Conservation (phyloP, 2,888 invertebrate species). For the Villa cingulata region DNA sequence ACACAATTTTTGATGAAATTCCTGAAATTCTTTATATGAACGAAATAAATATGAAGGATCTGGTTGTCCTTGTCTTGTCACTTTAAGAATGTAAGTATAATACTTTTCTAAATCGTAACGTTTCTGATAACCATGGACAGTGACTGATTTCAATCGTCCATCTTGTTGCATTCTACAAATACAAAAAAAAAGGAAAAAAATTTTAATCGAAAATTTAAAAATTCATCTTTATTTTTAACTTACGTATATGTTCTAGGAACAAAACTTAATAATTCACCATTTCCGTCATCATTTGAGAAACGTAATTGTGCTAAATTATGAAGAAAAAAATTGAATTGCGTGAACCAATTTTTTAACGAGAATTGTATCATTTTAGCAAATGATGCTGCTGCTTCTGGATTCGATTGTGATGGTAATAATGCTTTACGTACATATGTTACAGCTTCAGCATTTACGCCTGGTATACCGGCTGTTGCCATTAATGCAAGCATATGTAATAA, state of each 20-base stretch:
- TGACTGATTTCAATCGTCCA: slow-evolving; percentile 72
- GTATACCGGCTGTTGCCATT: slow-evolving; percentile 39
- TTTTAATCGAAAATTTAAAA: too few relatives aligned
- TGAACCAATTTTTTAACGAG: slow-evolving; percentile 83
- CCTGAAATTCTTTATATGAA: slow-evolving; percentile 92
- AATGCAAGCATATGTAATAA: slow-evolving; percentile 82
- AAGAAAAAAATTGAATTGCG: slow-evolving; percentile 95
- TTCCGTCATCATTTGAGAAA: slow-evolving; percentile 76
- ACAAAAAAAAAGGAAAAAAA: slow-evolving; percentile 28
- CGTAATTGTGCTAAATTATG: slow-evolving; percentile 91
- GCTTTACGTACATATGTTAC: slow-evolving; percentile 86
- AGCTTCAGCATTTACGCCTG: slow-evolving; percentile 74
- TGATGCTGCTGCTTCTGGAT: slow-evolving; percentile 91
- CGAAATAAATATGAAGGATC: slow-evolving; percentile 82
- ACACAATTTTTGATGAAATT: slow-evolving; percentile 88
- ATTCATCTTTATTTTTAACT: too few relatives aligned
- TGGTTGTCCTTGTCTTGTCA: slow-evolving; percentile 71
- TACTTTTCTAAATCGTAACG: slow-evolving; percentile 95
- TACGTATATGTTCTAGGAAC: slow-evolving; percentile 74
- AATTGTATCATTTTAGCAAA: slow-evolving; percentile 94
- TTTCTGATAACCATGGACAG: slow-evolving; percentile 83
- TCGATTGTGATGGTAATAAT: slow-evolving; percentile 73
- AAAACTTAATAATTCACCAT: slow-evolving; percentile 75
- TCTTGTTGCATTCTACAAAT: slow-evolving; percentile 66
- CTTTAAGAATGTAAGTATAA: slow-evolving; percentile 81